Percentiles rank a stretch among this genome's conserved stretches.
These are phyloP conservation scores for Agrochola macilenta DNA, from an alignment of 2,888 invertebrate species.

Conservation along the genomic window DNA sequence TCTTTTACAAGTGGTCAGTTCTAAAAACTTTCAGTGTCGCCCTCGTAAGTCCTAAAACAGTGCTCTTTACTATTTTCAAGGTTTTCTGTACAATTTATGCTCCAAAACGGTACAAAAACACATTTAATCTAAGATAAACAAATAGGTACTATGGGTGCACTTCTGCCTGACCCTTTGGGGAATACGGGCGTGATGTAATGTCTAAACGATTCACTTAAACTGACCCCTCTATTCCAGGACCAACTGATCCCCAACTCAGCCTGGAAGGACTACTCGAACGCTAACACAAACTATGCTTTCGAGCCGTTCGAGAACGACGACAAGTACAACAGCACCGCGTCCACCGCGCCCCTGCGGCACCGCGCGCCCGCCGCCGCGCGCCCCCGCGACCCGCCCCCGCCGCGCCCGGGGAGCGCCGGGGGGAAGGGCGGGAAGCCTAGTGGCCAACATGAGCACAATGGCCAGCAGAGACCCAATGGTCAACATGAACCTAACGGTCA, in stretches of 20 bases:
- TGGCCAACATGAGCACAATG: conserved; percentile 25
- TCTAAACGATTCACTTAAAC: neutral
- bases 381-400: conserved; percentile 77
- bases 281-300: conserved; percentile 97
- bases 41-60: no score
- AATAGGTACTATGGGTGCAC: neutral
- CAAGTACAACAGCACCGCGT: conserved; percentile 87
- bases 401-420: conserved; percentile 57
- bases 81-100: neutral
- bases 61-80: no score
- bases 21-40: no score
- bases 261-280: conserved; percentile 96
- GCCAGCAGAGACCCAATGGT: neutral
- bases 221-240: conserved; percentile 90
- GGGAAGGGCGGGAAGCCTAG: conserved; percentile 14
- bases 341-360: conserved; percentile 73
- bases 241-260: conserved; percentile 95
- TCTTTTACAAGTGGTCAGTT: no score
- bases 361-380: conserved; percentile 53
- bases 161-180: neutral
- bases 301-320: conserved; percentile 96
- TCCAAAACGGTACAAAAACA: neutral
- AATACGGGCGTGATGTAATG: neutral
- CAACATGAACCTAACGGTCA: conserved; percentile 35
- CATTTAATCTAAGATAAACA: neutral